phyloP scores from a whole-genome alignment of 2,113 vertebrate species.

The Ciconia maguari region DNA sequence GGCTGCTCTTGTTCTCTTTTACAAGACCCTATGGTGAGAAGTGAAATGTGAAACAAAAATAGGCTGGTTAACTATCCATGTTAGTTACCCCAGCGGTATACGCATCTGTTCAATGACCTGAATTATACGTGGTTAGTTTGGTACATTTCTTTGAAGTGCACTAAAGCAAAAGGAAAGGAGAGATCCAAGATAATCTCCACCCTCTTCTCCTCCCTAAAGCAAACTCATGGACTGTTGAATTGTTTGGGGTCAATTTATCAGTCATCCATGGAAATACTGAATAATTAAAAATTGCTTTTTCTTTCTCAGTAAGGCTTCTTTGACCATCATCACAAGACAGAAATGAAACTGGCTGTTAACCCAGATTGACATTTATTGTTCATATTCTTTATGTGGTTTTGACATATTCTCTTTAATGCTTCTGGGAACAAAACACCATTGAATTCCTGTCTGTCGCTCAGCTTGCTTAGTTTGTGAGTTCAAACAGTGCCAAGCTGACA shows the following conservation, averaged over 20 bases:
- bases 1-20: neutral
- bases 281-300: neutral
- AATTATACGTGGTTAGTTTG: neutral
- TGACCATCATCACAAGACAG: neutral
- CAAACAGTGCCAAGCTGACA: neutral
- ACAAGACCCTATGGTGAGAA: neutral
- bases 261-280: neutral
- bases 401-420: neutral
- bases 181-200: neutral
- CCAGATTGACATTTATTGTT: neutral
- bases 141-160: neutral
- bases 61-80: neutral
- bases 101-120: conserved; percentile 12
- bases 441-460: neutral
- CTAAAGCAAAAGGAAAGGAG: neutral
- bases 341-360: neutral
- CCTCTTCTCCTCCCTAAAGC: neutral
- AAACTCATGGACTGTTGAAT: neutral
- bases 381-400: neutral
- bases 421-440: neutral
- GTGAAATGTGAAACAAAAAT: neutral
- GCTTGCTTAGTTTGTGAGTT: neutral
- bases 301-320: neutral
- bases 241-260: neutral
- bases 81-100: neutral